Base-by-base conservation (phyloP, 1,140 invertebrate species). In the Anastrepha obliqua region DNA sequence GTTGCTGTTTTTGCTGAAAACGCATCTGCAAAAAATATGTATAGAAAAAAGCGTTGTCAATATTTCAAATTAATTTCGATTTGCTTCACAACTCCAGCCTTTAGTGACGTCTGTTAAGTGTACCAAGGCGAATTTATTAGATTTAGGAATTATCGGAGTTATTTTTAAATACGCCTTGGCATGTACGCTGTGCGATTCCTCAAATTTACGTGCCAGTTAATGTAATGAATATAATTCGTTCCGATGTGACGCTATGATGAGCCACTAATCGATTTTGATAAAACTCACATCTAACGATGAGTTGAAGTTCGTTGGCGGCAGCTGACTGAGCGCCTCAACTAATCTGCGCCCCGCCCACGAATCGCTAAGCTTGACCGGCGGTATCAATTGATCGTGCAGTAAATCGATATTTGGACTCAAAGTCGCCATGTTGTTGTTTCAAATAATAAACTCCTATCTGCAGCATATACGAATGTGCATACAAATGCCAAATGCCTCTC, bases 301-400 rank as follows among this genome's bases (percentile, higher is more conserved):
- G 81, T 88, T 90, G 55, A 47, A 91, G 51, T 74, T 85, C 17
- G 65, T 87, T 15, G 91, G 91, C 17, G 92, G 92, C 78, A 93
- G 86, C 15, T 91, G 90, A 78, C 90, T 91, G 3, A 93, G 86
- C 2, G 91, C 91, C 87, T 93, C 92, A 87, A 94, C 87, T 5
- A 94, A 88, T 39, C 94, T 93, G 89, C 93, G 92, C 47, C 94
- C 94, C n/a, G 94, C 94, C 95, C 95, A 95, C 3, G 94, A 94
- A 87, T 94, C 94, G 89, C 94, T 93, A 20, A 94, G 92, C 89
- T 95, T 94, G 60, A 95, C 89, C 1, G 94, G 94, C 3, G 94
- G 94, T 60, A 95, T 90, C 39, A 94, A 89, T n/a, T 90, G 90
- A 88, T 90, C 90, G 47, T 90, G 87, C 42, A 62, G 17, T 44